These are phyloP conservation scores for Eubucco bourcierii DNA, from an alignment of 2,113 vertebrate genomes.

Conservation along the genomic window DNA sequence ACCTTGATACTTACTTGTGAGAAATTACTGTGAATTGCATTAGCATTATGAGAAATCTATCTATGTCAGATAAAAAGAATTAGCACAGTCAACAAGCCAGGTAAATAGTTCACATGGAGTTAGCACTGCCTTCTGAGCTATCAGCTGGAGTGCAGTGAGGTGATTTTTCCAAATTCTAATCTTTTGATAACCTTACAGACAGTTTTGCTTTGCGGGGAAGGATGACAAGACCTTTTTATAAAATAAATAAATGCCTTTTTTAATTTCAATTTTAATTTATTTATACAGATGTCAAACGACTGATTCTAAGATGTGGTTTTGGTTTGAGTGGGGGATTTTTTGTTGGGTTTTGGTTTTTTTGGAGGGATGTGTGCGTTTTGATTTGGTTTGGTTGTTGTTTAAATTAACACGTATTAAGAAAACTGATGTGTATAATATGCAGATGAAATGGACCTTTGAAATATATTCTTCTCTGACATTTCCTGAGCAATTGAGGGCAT, in stretches of 20 bases:
- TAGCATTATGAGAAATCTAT: neutral
- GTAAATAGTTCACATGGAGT: neutral
- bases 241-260: neutral
- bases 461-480: conserved; percentile 7
- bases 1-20: neutral
- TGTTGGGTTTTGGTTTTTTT: neutral
- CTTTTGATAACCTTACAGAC: neutral
- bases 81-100: neutral
- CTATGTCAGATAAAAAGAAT: neutral
- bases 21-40: neutral
- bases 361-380: neutral
- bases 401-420: neutral
- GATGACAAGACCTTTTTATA: neutral
- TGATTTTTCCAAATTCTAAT: neutral
- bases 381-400: neutral
- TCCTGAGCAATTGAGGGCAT: neutral
- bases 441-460: conserved; percentile 20
- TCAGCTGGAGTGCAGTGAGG: neutral
- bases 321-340: neutral
- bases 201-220: neutral
- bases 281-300: neutral
- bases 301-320: neutral
- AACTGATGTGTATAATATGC: neutral
- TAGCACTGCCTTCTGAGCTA: neutral
- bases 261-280: too few relatives aligned